A percentile compares a stretch with the other conserved stretches of the same genome.
phyloP scores from a whole-genome alignment of 1,140 invertebrate genomes.

The Homalodisca vitripennis region DNA sequence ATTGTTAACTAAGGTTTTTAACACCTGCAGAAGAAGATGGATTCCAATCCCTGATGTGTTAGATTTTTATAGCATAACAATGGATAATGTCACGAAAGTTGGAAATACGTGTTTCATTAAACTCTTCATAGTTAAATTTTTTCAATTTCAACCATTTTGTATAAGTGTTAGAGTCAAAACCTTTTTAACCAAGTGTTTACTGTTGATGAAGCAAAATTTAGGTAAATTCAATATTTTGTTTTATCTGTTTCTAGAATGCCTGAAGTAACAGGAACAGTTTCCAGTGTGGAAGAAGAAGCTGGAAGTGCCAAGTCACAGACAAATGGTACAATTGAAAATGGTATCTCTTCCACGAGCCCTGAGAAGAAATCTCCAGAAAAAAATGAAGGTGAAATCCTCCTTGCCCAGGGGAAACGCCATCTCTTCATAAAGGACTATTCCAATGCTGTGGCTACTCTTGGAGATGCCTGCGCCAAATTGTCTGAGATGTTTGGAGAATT shows the following conservation, averaged over 20 bases:
- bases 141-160: too few species aligned
- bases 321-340: neutral
- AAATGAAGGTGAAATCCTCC: neutral
- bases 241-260: constrained; percentile 11
- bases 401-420: constrained; percentile 33
- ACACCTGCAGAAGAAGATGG: too few species aligned
- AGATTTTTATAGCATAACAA: too few species aligned
- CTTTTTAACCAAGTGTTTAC: too few species aligned
- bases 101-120: too few species aligned
- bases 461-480: constrained; percentile 71
- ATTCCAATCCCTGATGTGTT: too few species aligned
- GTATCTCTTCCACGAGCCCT: neutral
- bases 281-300: neutral
- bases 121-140: too few species aligned
- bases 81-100: too few species aligned
- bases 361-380: constrained; percentile 2
- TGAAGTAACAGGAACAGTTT: neutral
- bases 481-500: constrained; percentile 70
- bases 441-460: constrained; percentile 71
- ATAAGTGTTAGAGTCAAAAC: too few species aligned
- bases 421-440: constrained; percentile 76
- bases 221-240: too few species aligned
- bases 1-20: too few species aligned
- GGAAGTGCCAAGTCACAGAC: neutral
- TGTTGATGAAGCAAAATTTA: too few species aligned